Evolutionary conservation across 1,140 invertebrate species (phyloP), one percentile per base, ranked within the genome.

Genomic region (Nylanderia fulva): DNA sequence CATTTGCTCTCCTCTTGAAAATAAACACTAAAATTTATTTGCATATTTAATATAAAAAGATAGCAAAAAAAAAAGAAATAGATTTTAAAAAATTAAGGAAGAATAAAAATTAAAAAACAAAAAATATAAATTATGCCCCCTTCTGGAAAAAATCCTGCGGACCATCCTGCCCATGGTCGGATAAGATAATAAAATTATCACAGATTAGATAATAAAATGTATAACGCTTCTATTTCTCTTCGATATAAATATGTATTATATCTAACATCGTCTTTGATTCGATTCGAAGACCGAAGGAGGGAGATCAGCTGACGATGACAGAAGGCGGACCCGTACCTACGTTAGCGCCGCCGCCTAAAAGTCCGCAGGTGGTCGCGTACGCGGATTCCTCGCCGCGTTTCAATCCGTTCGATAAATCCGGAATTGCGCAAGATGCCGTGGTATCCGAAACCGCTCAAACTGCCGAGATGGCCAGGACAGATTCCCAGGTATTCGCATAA

Each of bases 381-480:
- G 87, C 92, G 24, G 95, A 96, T 86, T 92, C 93, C 13, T 95
- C 95, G 2, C 94, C 95, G 1, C 92, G 95, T 77, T 96, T 96
- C 64, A 96, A 96, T 94, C 98, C 98, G 0, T 99, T 99, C 92
- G 97, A 98, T 92, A 97, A 97, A 88, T 96, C 96, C 68, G 95
- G 96, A 72, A 93, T 95, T 71, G 93, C 93, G 68, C 94, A 92
- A 52, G 95, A 95, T 8, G 96, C 88, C n/a, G 77, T 90, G 7
- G 11, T 91, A 27, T 77, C 91, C 1, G 94, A 94, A 66, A 82
- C 82, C 2, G 84, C 85, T 18, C 87, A 91, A 27, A 83, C 87
- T 18, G 88, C 92, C 1, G 92, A 93, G 80, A 77, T 95, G 72
- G 92, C 92, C 0, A 91, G 94, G 39, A 93, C 93, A 0, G 94